Evolutionary conservation across 2,113 vertebrate species (phyloP).

Genomic region (Sturnus vulgaris): DNA sequence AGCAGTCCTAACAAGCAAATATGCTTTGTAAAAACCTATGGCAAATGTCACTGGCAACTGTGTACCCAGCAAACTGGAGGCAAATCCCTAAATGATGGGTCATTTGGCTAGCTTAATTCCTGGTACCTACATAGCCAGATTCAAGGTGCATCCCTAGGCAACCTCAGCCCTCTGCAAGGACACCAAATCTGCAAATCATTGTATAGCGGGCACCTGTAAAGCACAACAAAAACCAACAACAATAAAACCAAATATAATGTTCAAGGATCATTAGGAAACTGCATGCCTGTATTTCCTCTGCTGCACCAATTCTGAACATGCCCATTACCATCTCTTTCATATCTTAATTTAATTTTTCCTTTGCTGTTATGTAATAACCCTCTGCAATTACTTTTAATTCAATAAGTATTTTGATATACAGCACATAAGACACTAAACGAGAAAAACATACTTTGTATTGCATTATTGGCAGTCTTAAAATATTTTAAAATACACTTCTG

Average conservation of each 20-base stretch:
- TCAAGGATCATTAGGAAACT: not conserved
- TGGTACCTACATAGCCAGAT: not conserved
- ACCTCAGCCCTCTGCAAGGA: not conserved
- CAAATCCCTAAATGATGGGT: not conserved
- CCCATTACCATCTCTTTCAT: not conserved
- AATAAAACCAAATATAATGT: not conserved
- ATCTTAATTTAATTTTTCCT: not conserved
- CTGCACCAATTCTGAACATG: not conserved
- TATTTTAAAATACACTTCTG: not conserved
- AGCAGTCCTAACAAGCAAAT: not conserved
- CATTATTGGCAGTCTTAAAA: not conserved
- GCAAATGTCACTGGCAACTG: not conserved
- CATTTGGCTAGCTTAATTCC: not conserved
- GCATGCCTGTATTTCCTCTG: accelerated
- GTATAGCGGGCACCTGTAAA: not conserved
- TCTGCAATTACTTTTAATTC: constrained; percentile 10
- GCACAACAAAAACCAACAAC: not conserved
- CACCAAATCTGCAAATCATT: accelerated
- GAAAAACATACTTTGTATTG: not conserved
- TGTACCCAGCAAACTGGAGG: not conserved
- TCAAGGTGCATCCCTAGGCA: not conserved
- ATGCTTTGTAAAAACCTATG: not conserved
- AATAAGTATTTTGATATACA: not conserved
- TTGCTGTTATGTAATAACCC: not conserved
- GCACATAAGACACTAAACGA: not conserved